Base-by-base conservation (phyloP, 2,888 invertebrate genomes). In the Hyles lineata region DNA sequence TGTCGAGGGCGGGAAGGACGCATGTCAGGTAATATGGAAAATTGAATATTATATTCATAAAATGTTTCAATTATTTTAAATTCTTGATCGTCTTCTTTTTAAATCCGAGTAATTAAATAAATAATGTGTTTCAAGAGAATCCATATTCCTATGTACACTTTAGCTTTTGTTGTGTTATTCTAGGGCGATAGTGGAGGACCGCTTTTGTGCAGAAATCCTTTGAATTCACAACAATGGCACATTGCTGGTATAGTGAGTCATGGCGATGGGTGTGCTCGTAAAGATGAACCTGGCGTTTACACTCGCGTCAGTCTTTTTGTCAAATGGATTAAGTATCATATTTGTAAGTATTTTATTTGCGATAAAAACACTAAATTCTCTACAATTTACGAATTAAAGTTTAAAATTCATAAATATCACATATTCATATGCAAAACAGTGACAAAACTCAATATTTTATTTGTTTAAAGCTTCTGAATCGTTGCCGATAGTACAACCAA, bases 171-270 rank as follows among this genome's bases (percentile, higher is more conserved):
- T 70, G 15, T 55, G 19, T 32, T 70, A 79, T 85, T 88, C 58
- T 77, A 97, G 94, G 97, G 97, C 69, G 97, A 97, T 83, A 98
- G 98, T 78, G 98, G 98, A 67, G 98, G 98, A 0, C 98, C 98
- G 69, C 95, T 98, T 70, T 95, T 98, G 88, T 98, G 98, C 90
- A 96, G 95, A 85, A 96, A 97, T 89, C 96, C 96, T 60, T 92
- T 95, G 74, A 95, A 96, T 82, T 88, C 94, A 0, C 95, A 96
- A 76, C 96, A 97, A 83, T 97, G 97, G 97, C 98, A 97, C 85
- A 93, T 98, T 75, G 97, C 97, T 7, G 98, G 98, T 0, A 95
- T 98, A 71, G 97, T 98, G 0, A 98, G 98, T 83, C 98, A 98
- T 84, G 98, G 98, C 32, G 96, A 97, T 81, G 98, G 98, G 4